phyloP scores from a whole-genome alignment of 2,888 invertebrate species.

The Ypsolopha sequella region DNA sequence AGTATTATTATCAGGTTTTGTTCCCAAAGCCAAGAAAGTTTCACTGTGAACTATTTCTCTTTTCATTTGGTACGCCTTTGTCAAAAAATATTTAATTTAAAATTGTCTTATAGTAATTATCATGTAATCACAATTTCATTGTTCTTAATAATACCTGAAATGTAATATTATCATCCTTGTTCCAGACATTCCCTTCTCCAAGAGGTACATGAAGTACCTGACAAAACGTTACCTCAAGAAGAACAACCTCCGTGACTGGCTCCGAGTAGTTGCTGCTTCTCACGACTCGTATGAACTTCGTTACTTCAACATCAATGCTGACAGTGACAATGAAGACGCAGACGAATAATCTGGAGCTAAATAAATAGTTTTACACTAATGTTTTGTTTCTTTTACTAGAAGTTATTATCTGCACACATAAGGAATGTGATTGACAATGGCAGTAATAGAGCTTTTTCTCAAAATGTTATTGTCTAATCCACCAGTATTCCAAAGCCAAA shows the following conservation, averaged over 20 bases:
- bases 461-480: too few relatives aligned
- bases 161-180: conserved; percentile 8
- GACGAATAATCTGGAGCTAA: conserved; percentile 76
- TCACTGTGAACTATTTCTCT: too few relatives aligned
- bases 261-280: conserved; percentile 96
- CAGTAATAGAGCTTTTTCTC: too few relatives aligned
- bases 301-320: conserved; percentile 96
- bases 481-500: too few relatives aligned
- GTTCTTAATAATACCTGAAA: background rate
- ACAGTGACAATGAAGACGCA: conserved; percentile 85
- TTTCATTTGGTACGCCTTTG: too few relatives aligned
- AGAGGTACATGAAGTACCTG: conserved; percentile 97
- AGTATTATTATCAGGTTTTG: too few relatives aligned
- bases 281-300: conserved; percentile 98
- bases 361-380: conserved; percentile 58
- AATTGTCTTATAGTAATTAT: too few relatives aligned
- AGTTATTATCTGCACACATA: too few relatives aligned
- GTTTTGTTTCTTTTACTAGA: conserved; percentile 13
- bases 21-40: too few relatives aligned
- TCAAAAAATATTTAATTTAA: too few relatives aligned
- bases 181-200: conserved; percentile 78
- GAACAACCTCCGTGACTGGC: conserved; percentile 98
- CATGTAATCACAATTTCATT: too few relatives aligned
- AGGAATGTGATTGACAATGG: too few relatives aligned
- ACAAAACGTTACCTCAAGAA: conserved; percentile 99